phyloP scores from a whole-genome alignment of 92 coral and sea anemone genomes.

The Zoanthus sociatus region DNA sequence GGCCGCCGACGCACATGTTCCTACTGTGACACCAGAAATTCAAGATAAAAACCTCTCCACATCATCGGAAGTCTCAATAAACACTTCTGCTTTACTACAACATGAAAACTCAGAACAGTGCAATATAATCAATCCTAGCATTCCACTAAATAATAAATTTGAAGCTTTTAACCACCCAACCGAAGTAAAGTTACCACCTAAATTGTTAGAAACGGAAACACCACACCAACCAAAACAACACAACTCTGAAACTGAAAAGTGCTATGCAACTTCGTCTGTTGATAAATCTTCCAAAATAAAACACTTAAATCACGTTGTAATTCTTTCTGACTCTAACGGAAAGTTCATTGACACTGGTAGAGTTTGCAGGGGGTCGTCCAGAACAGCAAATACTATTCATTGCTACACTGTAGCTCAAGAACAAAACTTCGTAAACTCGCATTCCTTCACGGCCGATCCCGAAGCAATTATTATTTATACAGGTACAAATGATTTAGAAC shows the following conservation, averaged over 20 bases:
- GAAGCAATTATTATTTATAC: slow-evolving; percentile 17
- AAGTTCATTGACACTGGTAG: slow-evolving; percentile 10
- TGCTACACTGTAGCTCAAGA: slow-evolving; percentile 4
- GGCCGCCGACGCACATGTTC: neutral
- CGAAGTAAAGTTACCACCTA: neutral
- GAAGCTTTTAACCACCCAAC: slow-evolving; percentile 12
- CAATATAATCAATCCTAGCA: neutral
- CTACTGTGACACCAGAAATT: neutral
- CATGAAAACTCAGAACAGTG: neutral
- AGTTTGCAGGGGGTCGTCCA: neutral
- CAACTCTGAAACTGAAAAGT: neutral
- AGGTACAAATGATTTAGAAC: slow-evolving; percentile 40
- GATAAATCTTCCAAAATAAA: neutral
- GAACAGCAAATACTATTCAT: neutral
- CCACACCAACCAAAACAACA: neutral
- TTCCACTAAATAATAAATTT: neutral
- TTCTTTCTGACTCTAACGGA: slow-evolving; percentile 1
- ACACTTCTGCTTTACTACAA: slow-evolving; percentile 3
- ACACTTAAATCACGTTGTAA: neutral
- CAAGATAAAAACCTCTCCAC: neutral
- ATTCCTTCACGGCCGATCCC: slow-evolving; percentile 3
- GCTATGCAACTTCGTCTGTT: neutral
- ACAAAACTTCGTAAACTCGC: neutral
- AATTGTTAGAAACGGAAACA: neutral
- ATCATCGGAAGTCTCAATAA: slow-evolving; percentile 10